These are phyloP conservation scores for Samia ricini DNA, from an alignment of 1,140 invertebrate species.

Conservation along the genomic window DNA sequence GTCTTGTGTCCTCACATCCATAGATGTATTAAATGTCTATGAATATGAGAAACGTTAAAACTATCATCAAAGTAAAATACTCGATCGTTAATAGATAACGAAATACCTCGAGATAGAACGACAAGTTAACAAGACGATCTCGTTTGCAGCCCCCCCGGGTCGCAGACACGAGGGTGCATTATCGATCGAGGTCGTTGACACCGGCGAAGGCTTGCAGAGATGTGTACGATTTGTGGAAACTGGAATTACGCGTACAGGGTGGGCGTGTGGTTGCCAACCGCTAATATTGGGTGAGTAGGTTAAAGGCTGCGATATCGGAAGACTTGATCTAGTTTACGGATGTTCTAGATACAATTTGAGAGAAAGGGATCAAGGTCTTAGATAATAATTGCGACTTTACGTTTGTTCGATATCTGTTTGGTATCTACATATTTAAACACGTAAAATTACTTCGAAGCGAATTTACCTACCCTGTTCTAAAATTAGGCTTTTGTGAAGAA, in stretches of 20 bases:
- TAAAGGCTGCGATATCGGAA: background rate
- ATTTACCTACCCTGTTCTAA: too few species aligned
- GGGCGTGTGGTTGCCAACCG: background rate
- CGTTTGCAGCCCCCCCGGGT: background rate
- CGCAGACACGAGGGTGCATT: slow-evolving; percentile 16
- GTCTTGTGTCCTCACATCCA: too few species aligned
- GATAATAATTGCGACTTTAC: background rate
- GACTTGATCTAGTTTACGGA: background rate
- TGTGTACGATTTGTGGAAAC: background rate
- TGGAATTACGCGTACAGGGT: background rate
- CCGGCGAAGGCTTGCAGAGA: background rate
- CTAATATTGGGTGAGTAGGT: background rate
- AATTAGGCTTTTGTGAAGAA: too few species aligned
- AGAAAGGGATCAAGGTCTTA: background rate
- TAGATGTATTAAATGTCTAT: too few species aligned
- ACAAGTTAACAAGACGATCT: background rate
- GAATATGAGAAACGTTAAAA: too few species aligned
- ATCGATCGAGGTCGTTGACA: slow-evolving; percentile 25
- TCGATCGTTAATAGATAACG: background rate
- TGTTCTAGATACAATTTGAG: background rate
- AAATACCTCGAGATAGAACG: background rate
- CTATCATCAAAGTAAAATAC: too few species aligned
- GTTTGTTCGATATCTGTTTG: background rate
- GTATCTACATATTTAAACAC: too few species aligned
- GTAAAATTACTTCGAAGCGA: too few species aligned